Percentiles rank a stretch among this genome's conserved stretches.
Conservation (phyloP, 1,140 invertebrate genomes). For the Hycleus cichorii region DNA sequence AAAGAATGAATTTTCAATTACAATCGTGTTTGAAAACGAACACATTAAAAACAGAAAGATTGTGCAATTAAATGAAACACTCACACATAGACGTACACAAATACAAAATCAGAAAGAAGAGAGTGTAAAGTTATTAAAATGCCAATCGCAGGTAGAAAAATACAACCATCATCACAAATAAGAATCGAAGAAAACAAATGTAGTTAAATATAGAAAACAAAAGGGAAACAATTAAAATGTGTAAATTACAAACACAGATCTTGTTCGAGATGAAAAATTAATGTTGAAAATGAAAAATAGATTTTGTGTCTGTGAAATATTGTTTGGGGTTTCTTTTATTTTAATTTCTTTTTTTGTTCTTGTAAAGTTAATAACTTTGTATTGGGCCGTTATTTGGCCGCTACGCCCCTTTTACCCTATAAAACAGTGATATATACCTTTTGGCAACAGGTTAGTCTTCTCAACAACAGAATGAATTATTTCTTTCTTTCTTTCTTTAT, state of each 20-base stretch:
- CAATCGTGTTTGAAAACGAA: no score
- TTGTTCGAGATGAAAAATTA: constrained; percentile 33
- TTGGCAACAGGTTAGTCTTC: no score
- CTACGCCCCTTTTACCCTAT: not conserved
- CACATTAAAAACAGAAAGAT: no score
- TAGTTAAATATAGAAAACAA: constrained; percentile 19
- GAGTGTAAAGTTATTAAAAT: constrained; percentile 21
- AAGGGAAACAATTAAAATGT: constrained; percentile 34
- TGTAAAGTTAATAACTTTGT: constrained; percentile 23
- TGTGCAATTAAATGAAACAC: no score
- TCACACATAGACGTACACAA: no score
- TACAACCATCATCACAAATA: constrained; percentile 4
- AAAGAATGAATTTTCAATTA: no score
- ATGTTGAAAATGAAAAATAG: constrained; percentile 28
- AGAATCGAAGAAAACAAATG: constrained; percentile 18
- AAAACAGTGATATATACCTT: no score
- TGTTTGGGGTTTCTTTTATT: constrained; percentile 18
- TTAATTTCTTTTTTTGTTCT: constrained; percentile 21
- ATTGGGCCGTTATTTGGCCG: not conserved
- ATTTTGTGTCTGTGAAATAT: constrained; percentile 25
- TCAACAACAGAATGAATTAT: no score
- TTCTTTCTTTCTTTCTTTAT: no score
- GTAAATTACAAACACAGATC: constrained; percentile 32
- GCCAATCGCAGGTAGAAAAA: constrained; percentile 14
- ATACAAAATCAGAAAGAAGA: no score